These are phyloP conservation scores for Caenorhabditis sp. DNA, from an alignment of 2,888 invertebrate species.

Conservation along the genomic window DNA sequence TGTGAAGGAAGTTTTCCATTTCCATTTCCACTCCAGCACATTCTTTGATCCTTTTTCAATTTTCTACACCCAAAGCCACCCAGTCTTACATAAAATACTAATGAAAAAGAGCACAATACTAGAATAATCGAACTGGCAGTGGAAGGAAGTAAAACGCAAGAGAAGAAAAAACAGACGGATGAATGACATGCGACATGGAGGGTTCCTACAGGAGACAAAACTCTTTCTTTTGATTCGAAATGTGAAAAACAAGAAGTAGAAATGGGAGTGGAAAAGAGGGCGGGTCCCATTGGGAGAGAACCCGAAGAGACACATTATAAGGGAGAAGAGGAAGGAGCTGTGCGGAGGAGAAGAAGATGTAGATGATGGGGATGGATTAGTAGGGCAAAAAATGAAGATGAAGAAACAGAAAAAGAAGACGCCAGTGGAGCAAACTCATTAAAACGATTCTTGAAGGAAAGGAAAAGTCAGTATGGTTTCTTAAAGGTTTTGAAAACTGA, in stretches of 20 bases:
- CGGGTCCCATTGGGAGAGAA: slow-evolving; percentile 19
- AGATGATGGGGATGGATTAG: slow-evolving; percentile 48
- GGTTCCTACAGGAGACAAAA: slow-evolving; percentile 23
- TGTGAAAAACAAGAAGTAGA: slow-evolving; percentile 46
- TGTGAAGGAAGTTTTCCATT: too few species aligned
- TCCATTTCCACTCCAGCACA: too few species aligned
- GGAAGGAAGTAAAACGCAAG: slow-evolving; percentile 5
- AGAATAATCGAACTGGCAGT: neutral
- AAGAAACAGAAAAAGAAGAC: neutral
- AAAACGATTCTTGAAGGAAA: neutral
- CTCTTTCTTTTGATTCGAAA: slow-evolving; percentile 46
- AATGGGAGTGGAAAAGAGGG: neutral
- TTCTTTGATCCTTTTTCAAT: too few species aligned
- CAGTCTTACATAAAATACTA: too few species aligned
- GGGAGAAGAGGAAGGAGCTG: slow-evolving; percentile 4
- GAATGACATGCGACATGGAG: slow-evolving; percentile 35
- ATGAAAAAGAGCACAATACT: neutral
- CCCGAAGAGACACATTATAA: slow-evolving; percentile 33
- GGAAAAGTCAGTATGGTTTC: too few species aligned
- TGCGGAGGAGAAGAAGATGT: slow-evolving; percentile 16
- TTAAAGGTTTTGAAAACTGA: too few species aligned
- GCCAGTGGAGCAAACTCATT: slow-evolving; percentile 2
- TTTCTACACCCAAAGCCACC: too few species aligned
- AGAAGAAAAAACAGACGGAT: slow-evolving; percentile 40
- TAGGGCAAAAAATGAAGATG: slow-evolving; percentile 25